These are phyloP conservation scores for Lymantria dispar DNA, from an alignment of 2,888 invertebrate species.

Conservation along the genomic window DNA sequence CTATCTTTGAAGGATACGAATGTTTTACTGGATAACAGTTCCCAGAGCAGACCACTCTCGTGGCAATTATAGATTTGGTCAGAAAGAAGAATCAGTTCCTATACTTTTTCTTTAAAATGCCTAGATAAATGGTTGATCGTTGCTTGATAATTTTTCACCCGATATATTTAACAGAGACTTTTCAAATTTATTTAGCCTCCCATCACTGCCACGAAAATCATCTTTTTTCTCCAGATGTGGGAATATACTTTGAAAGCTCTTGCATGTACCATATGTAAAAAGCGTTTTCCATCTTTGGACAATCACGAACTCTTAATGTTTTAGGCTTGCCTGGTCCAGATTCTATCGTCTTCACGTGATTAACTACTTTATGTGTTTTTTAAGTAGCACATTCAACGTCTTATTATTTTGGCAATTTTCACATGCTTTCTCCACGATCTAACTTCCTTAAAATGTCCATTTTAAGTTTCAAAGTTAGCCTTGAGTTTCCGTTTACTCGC, in stretches of 20 bases:
- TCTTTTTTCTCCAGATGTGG: conserved; percentile 37
- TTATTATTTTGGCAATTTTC: conserved; percentile 30
- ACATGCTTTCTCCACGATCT: conserved; percentile 32
- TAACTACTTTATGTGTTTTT: conserved; percentile 28
- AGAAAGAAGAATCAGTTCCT: conserved; percentile 29
- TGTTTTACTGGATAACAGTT: conserved; percentile 26
- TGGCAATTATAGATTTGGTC: conserved; percentile 37
- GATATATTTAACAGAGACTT: conserved; percentile 27
- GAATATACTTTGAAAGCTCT: conserved; percentile 30
- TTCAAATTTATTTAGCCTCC: conserved; percentile 45
- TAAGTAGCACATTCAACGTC: conserved; percentile 16
- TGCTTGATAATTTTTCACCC: neutral
- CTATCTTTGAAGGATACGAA: conserved; percentile 28
- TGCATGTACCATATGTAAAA: conserved; percentile 35
- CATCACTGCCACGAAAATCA: conserved; percentile 40
- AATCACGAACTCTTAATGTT: conserved; percentile 33
- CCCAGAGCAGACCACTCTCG: conserved; percentile 30
- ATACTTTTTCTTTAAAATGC: conserved; percentile 33
- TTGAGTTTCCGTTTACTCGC: conserved; percentile 5
- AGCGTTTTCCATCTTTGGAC: conserved; percentile 36
- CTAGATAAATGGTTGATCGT: conserved; percentile 29
- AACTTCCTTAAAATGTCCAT: conserved; percentile 33
- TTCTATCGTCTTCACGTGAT: conserved; percentile 28
- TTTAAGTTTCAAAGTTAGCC: conserved; percentile 14
- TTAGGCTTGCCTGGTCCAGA: conserved; percentile 32